Conservation (phyloP, 2,888 invertebrate species). For the Drosophila quinaria region DNA sequence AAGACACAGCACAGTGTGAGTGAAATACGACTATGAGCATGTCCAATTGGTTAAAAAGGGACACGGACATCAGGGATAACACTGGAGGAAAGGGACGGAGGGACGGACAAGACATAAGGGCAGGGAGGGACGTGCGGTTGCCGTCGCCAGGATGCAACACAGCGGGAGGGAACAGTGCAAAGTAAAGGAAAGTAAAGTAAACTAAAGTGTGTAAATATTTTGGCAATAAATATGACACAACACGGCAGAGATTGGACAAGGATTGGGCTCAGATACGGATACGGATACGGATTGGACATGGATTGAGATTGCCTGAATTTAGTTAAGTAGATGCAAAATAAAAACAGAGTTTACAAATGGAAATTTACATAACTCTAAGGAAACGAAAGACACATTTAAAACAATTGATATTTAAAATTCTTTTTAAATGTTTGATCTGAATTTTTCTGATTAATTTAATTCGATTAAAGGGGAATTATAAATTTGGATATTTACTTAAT, state of each 20-base stretch:
- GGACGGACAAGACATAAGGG: no score
- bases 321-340: no score
- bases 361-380: no score
- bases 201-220: conserved; percentile 82
- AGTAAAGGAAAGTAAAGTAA: no score
- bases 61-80: conserved; percentile 11
- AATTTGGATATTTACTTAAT: no score
- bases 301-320: background rate
- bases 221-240: conserved; percentile 62
- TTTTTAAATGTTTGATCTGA: no score
- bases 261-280: no score
- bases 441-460: no score
- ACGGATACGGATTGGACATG: background rate
- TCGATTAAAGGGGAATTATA: no score
- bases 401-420: no score
- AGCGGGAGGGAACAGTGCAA: conserved; percentile 48
- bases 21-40: conserved; percentile 70
- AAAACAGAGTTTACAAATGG: no score
- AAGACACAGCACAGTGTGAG: conserved; percentile 50
- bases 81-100: conserved; percentile 17
- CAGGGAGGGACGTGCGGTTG: conserved; percentile 43
- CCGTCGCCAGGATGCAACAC: conserved; percentile 61
- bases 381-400: no score
- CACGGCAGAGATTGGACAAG: conserved; percentile 13
- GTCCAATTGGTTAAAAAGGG: conserved; percentile 70